Base-by-base conservation (phyloP, 2,113 vertebrate genomes). In the Plectropomus leopardus region DNA sequence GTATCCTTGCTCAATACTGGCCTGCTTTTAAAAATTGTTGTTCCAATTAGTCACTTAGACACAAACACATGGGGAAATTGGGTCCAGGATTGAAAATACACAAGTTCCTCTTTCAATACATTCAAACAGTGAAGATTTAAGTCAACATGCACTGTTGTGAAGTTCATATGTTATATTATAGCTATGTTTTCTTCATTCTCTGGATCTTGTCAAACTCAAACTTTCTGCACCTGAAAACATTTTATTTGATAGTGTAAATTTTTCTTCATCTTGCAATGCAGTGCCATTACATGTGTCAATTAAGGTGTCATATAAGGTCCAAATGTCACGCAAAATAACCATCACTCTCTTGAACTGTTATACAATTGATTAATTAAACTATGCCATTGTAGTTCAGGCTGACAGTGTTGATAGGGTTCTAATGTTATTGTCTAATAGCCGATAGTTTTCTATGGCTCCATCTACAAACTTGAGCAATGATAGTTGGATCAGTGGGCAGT, bases 191-290 rank as follows among this genome's bases (percentile, higher is more conserved):
- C 47, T 3, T 32, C 48, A 69, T 63, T 67, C 36, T 73, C 10
- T 48, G 54, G 40, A 57, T 57, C 7, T 60, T 78, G 45, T 72
- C 11, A 74, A 69, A 65, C 76, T 55, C n/a, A 66, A 70, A 19
- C n/a, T 26, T 72, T 32, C 10, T 73, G n/a, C 59, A 42, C 28
- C 23, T 11, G 10, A 48, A 16, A 54, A 67, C 34, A 55, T 67
- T 59, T 82, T 36, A 16, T 2, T n/a, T 4, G 3, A 80, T 54
- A 32, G 15, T 47, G 54, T 32, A 59, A n/a, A 71, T 42, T n/a
- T n/a, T n/a, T n/a, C n/a, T n/a, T n/a, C 1, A 64, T 23, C n/a
- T 21, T 66, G 32, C 36, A 66, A 58, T 32, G 17, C 9, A 15
- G 64, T 36, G 0, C 26, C 44, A 44, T 9, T 24, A 10, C 64